Percentiles rank a stretch among this genome's conserved stretches.
Evolutionary conservation across 2,888 invertebrate genomes (phyloP).

Genomic region (Yponomeuta plumbellus): DNA sequence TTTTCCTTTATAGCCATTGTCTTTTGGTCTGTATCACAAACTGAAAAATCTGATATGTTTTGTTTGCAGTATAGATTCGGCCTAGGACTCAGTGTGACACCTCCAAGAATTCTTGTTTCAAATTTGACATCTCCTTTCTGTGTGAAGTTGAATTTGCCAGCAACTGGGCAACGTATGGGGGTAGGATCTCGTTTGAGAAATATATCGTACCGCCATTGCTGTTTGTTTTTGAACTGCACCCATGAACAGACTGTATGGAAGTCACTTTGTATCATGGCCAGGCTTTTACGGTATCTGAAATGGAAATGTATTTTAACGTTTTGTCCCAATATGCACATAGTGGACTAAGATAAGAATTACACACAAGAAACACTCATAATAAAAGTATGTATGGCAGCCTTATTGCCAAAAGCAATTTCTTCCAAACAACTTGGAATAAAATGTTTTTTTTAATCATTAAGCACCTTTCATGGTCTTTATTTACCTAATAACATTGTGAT

Average conservation of each 20-base stretch:
- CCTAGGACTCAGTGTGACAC: conserved; percentile 94
- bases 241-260: conserved; percentile 96
- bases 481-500: conserved; percentile 87
- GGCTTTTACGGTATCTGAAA: conserved; percentile 86
- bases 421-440: no score
- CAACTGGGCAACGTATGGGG: conserved; percentile 95
- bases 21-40: conserved; percentile 96
- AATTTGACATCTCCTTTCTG: conserved; percentile 94
- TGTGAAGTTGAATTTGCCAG: conserved; percentile 96
- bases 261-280: conserved; percentile 92
- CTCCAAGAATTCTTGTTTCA: conserved; percentile 95
- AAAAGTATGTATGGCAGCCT: no score
- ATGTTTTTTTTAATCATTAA: no score
- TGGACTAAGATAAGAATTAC: no score
- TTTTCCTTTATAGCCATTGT: conserved; percentile 96
- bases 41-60: conserved; percentile 96
- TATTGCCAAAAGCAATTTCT: no score
- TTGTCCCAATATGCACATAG: not conserved
- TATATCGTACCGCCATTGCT: conserved; percentile 91
- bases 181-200: conserved; percentile 92
- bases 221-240: conserved; percentile 92
- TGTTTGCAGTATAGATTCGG: conserved; percentile 94
- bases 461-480: no score
- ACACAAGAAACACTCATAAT: no score
- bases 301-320: not conserved